Base-by-base conservation (phyloP, 2,888 invertebrate genomes). In the Sclerodermus sp. region DNA sequence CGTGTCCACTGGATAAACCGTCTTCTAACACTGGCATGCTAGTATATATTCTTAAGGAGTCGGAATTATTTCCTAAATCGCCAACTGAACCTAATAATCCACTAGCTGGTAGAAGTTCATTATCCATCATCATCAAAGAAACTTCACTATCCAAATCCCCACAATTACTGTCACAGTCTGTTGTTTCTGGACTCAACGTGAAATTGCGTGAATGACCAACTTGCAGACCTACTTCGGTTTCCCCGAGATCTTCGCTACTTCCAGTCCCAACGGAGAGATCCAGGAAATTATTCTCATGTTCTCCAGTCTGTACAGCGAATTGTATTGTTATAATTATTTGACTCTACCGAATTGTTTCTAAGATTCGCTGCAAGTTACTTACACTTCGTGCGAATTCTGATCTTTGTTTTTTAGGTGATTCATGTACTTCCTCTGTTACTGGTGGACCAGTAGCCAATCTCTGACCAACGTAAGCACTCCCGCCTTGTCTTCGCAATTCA, bases 1-100 rank as follows among this genome's bases (percentile, higher is more conserved):
- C 93, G 74, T 95, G 95, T 1, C 95, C 95, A 32, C 95, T 95
- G 1, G 95, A 95, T 49, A 96, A 81, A 0, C 95, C 96, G 78
- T 96, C 96, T 75, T 96, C 95, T 39, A 96, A 85, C 13, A 93
- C 89, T 0, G 96, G 96, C 90, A 96, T 90, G 67, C 87, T 87
- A 43, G 86, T 87, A 79, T 84, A 89, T 79, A 85, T 84, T 67
- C 77, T 73, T 34, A 86, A 81, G 68, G 85, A 84, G 73, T 85
- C 86, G 38, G 83, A 83, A 63, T 83, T 84, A 54, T 84, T 83
- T 38, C 84, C 83, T 44, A 85, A 71, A 63, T 82, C 84, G 41
- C 84, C 85, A 45, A 76, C 72, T 1, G 77, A 78, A 18, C 76
- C 78, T 14, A 77, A 66, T 14, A 77, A 61, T 9, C 77, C 77